Percentiles rank a stretch among this genome's conserved stretches.
These are phyloP conservation scores for Wiebesia pumilae DNA, from an alignment of 1,140 invertebrate genomes.

Conservation along the genomic window DNA sequence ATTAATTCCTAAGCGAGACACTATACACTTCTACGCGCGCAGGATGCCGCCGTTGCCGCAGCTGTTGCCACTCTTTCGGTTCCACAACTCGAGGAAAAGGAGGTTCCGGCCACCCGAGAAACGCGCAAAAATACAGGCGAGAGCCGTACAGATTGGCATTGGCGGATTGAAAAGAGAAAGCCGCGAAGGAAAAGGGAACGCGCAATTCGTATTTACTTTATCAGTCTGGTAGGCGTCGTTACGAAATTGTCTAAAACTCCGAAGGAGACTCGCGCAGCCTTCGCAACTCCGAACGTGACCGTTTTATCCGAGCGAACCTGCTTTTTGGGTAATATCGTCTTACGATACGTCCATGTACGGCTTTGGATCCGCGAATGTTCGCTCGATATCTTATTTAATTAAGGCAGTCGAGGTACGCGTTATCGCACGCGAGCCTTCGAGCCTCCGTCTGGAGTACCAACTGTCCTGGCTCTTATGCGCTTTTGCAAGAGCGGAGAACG, in stretches of 20 bases:
- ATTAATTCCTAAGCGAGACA: not conserved
- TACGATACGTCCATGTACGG: not conserved
- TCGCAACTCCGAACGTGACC: conserved; percentile 20
- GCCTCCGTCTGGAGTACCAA: too few relatives aligned
- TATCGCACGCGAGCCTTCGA: not conserved
- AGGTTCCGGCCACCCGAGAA: not conserved
- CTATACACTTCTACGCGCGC: too few relatives aligned
- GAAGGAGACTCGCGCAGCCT: conserved; percentile 1
- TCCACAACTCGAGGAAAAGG: too few relatives aligned
- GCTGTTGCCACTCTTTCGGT: too few relatives aligned
- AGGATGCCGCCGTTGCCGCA: too few relatives aligned
- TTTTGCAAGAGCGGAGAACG: too few relatives aligned
- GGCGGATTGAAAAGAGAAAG: not conserved
- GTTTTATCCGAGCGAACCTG: conserved; percentile 1
- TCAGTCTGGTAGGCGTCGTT: conserved; percentile 13
- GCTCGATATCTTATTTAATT: not conserved
- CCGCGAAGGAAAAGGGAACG: not conserved
- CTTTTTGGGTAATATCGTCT: conserved; percentile 13
- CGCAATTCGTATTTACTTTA: not conserved
- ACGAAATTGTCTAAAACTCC: conserved; percentile 23
- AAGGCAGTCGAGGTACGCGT: not conserved
- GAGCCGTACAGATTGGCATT: not conserved
- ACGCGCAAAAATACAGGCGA: too few relatives aligned
- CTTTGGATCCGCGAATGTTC: not conserved
- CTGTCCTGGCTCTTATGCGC: too few relatives aligned